These are phyloP conservation scores for Lampris megalopsis DNA, from an alignment of 2,113 vertebrate species.

Conservation along the genomic window DNA sequence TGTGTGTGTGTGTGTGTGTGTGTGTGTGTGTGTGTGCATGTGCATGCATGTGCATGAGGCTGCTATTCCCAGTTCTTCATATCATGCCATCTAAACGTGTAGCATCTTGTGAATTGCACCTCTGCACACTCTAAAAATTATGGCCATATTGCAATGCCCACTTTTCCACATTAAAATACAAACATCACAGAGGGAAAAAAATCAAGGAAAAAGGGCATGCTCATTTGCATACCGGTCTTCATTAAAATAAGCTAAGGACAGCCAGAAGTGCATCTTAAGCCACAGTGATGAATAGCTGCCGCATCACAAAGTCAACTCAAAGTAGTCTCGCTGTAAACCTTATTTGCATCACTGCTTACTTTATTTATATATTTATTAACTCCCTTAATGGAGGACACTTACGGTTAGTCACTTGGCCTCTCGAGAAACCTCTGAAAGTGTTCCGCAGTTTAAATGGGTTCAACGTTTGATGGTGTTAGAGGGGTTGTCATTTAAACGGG, in stretches of 20 bases:
- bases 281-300: constrained; percentile 97
- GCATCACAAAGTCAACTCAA: constrained; percentile 92
- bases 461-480: constrained; percentile 69
- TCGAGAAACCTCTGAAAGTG: constrained; percentile 79
- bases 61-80: constrained; percentile 23
- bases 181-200: constrained; percentile 85
- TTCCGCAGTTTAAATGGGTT: constrained; percentile 83
- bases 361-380: constrained; percentile 82
- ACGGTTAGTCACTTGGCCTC: constrained; percentile 82
- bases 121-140: constrained; percentile 46
- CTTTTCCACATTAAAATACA: constrained; percentile 87
- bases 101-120: constrained; percentile 60
- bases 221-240: constrained; percentile 99
- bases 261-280: constrained; percentile 93
- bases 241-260: constrained; percentile 99
- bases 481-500: constrained; percentile 69
- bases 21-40: neutral
- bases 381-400: constrained; percentile 85
- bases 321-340: constrained; percentile 94
- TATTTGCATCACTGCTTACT: constrained; percentile 91
- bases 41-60: neutral
- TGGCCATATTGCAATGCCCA: constrained; percentile 53
- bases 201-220: constrained; percentile 92
- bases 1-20: neutral
- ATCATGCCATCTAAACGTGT: constrained; percentile 66